These are phyloP conservation scores for Brachionus angularis DNA, from an alignment of 1,140 invertebrate genomes.

Conservation along the genomic window DNA sequence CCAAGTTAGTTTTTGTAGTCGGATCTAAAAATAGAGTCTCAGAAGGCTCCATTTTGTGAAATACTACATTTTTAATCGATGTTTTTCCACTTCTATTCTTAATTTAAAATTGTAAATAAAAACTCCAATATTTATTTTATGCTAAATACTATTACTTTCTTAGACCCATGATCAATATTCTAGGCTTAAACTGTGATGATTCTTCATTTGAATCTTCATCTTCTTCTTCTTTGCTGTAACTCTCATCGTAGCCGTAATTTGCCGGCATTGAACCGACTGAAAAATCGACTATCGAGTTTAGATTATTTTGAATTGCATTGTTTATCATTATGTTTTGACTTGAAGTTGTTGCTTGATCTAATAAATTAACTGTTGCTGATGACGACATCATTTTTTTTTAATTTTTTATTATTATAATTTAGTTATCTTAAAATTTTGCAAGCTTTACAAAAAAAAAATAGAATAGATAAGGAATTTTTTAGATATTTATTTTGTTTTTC, in stretches of 20 bases:
- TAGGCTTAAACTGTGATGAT: slow-evolving; percentile 22
- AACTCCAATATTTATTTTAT: background rate
- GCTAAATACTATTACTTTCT: background rate
- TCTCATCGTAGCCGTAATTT: slow-evolving; percentile 41
- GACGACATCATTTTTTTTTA: slow-evolving; percentile 32
- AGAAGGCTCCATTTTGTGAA: slow-evolving; percentile 99
- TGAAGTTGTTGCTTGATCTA: slow-evolving; percentile 25
- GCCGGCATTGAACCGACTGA: slow-evolving; percentile 41
- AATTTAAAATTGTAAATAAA: background rate
- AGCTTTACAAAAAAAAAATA: background rate
- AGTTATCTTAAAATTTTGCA: background rate
- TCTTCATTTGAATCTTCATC: slow-evolving; percentile 22
- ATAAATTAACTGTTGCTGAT: no score
- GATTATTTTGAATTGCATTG: no score
- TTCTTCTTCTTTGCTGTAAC: slow-evolving; percentile 37
- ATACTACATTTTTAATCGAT: slow-evolving; percentile 99
- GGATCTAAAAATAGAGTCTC: slow-evolving; percentile 98
- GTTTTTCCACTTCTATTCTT: slow-evolving; percentile 83
- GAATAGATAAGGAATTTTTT: no score
- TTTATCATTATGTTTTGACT: background rate
- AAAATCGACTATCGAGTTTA: slow-evolving; percentile 42
- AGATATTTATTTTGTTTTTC: no score
- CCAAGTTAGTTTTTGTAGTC: slow-evolving; percentile 96
- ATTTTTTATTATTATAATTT: no score
- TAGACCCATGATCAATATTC: slow-evolving; percentile 32